Evolutionary conservation across 2,797 vertebrate genomes (phyloP), one percentile per base, ranked within the genome.

Genomic region (Pitangus sulphuratus): DNA sequence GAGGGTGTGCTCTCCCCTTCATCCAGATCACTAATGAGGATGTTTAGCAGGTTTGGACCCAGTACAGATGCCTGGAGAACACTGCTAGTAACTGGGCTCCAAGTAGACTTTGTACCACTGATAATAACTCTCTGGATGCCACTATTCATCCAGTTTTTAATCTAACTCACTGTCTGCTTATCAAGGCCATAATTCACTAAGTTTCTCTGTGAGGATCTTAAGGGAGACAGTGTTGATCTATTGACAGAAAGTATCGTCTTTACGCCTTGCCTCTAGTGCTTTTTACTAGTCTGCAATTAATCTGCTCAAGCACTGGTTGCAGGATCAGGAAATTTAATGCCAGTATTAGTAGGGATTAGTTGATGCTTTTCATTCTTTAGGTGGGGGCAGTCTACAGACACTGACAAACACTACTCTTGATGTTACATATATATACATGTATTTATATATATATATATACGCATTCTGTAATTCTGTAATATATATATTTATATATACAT

Each of bases 341-440:
- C 64, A 17, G n/a, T 50, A 84, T 77, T 89, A 75, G 28, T n/a
- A 77, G 44, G n/a, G 26, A 85, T 89, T 92, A 72, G 22, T 39
- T 89, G 60, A 61, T 69, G n/a, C 33, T 93, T 91, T 76, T 85
- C 53, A 56, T 94, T 92, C 87, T 84, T 89, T 84, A 75, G 54
- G n/a, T 68, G 45, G n/a, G 12, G 56, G 15, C n/a, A 83, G 65
- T 75, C 50, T 83, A 45, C 33, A 70, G 40, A 50, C 15, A 58
- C 14, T 47, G 31, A 28, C 15, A 89, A 91, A 56, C 37, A 56
- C 12, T 35, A 19, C 51, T 84, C 13, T 57, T 72, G 14, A 58
- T 84, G 15, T 76, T 80, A 3, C 26, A 26, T 45, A 22, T 25
- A 25, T 7, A 47, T 51, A 30, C 30, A 16, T 31, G 5, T 14